phyloP scores from a whole-genome alignment of 2,113 vertebrate species.

The Oxyura jamaicensis region DNA sequence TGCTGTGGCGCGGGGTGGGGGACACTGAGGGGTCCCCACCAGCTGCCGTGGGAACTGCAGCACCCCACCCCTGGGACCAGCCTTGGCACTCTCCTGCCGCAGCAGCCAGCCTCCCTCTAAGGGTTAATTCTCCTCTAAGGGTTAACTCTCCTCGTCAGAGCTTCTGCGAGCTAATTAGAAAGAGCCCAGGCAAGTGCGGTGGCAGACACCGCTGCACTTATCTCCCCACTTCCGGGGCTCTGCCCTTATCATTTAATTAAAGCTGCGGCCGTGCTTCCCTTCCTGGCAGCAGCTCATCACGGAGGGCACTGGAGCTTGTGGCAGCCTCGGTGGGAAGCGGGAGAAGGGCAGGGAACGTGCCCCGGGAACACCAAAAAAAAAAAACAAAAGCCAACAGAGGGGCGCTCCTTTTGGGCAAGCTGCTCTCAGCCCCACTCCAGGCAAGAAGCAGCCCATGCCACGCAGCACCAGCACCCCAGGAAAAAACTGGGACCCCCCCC shows the following conservation, averaged over 20 bases:
- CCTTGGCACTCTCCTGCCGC: accelerated
- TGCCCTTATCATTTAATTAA: constrained; percentile 78
- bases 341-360: background rate
- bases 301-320: constrained; percentile 64
- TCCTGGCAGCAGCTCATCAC: constrained; percentile 66
- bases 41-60: background rate
- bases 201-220: constrained; percentile 41
- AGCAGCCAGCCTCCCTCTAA: background rate
- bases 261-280: constrained; percentile 48
- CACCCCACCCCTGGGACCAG: background rate
- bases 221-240: constrained; percentile 70
- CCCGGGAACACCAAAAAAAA: background rate
- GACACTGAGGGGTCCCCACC: background rate
- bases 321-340: background rate
- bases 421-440: background rate
- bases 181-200: constrained; percentile 50
- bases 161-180: constrained; percentile 59
- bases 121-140: constrained; percentile 48
- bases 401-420: background rate
- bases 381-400: background rate
- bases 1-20: accelerated
- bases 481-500: background rate
- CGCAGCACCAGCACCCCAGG: background rate
- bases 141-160: constrained; percentile 42
- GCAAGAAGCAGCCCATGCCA: background rate